These are phyloP conservation scores for Clarias batrachus DNA, from an alignment of 2,113 vertebrate genomes.

Conservation along the genomic window DNA sequence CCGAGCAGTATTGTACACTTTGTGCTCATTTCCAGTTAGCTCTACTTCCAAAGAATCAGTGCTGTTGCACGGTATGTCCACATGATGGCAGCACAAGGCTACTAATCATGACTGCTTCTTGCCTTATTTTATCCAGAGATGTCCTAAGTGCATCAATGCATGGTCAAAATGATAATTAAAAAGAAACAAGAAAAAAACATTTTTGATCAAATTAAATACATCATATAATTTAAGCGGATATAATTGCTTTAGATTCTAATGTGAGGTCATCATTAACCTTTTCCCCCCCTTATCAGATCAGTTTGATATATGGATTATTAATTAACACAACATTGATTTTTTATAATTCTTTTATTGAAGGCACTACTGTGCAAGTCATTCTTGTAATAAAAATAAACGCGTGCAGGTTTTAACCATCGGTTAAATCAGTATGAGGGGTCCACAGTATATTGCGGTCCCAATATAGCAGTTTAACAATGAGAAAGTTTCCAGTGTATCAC, in stretches of 20 bases:
- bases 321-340: background rate
- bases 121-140: background rate
- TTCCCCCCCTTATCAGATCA: background rate
- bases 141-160: background rate
- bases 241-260: background rate
- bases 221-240: background rate
- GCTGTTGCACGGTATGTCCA: slow-evolving; percentile 18
- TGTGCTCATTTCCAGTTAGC: background rate
- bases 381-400: background rate
- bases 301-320: background rate
- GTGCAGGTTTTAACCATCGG: background rate
- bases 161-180: background rate
- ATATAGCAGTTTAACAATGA: slow-evolving; percentile 59
- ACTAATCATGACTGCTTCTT: background rate
- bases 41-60: background rate
- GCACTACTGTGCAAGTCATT: background rate
- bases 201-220: background rate
- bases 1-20: background rate
- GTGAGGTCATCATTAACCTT: background rate
- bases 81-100: slow-evolving; percentile 20
- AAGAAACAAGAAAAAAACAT: background rate
- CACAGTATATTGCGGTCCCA: background rate
- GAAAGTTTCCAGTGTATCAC: slow-evolving; percentile 64
- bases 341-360: background rate
- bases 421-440: background rate